Percentiles rank a stretch among this genome's conserved stretches.
Conservation (phyloP, 1,140 invertebrate species). For the Cheumatopsyche charites region DNA sequence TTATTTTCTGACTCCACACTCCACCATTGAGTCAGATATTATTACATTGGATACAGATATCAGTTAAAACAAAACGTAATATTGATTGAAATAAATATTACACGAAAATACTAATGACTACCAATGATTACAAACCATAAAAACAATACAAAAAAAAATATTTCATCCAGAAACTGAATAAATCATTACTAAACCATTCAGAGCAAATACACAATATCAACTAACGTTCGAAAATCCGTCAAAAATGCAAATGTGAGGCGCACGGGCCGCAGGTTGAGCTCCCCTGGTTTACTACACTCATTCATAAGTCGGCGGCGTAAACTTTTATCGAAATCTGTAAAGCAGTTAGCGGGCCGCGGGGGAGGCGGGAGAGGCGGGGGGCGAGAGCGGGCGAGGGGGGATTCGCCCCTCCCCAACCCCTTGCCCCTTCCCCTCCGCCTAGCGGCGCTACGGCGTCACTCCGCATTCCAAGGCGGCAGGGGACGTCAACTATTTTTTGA, state of each 20-base stretch:
- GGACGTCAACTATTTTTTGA: not conserved
- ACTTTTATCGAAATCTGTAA: conserved; percentile 43
- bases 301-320: conserved; percentile 46
- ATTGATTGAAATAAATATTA: no score
- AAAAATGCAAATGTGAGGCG: not conserved
- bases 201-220: no score
- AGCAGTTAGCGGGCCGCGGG: conserved; percentile 17
- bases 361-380: conserved; percentile 19
- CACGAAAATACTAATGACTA: no score
- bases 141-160: no score
- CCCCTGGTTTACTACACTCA: conserved; percentile 43
- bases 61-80: no score
- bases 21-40: no score
- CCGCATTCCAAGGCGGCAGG: conserved; percentile 27
- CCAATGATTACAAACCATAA: no score
- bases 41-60: no score
- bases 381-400: not conserved
- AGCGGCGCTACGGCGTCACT: conserved; percentile 7
- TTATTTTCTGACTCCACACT: no score
- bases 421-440: not conserved
- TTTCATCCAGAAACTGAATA: no score
- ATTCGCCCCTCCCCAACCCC: conserved; percentile 5
- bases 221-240: no score
- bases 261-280: conserved; percentile 1
- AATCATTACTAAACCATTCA: no score